Base-by-base conservation (phyloP, 2,888 invertebrate genomes). In the Caenorhabditis imperialis region DNA sequence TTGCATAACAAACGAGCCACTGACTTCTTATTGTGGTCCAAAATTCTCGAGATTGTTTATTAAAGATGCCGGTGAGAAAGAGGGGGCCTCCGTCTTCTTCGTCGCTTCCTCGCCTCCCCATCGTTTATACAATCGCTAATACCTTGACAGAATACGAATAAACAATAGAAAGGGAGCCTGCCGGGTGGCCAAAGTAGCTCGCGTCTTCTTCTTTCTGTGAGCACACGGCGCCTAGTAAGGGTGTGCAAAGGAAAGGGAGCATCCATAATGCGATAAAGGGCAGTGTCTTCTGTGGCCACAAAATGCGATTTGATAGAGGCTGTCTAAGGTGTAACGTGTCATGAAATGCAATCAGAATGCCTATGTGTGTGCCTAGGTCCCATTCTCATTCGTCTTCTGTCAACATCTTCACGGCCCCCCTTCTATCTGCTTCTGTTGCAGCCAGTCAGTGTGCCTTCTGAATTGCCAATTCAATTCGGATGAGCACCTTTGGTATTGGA, bases 201-300 rank as follows among this genome's bases (percentile, higher is more conserved):
- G 30, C 30, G 18, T 35, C 45, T 45, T 30, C 30, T 30, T 30
- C 30, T 30, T 30, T 30, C 30, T 30, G 30, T 30, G 30, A 7
- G 30, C 30, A 7, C 44, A 57, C 42, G 40, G 45, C 40, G 50
- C 40, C 51, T 51, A 40, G 16, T n/a, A n/a, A 50, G 50, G 40
- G 50, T 35, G 30, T 22, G 51, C 51, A 30, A 10, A 45, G 67
- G 67, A 67, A 67, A 57, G 67, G 67, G 67, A 67, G 67, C 67
- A 67, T 67, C 67, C 67, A 67, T 67, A 67, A 67, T 67, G 67
- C 67, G 67, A 67, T 67, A 67, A 67, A 67, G 67, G 67, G 67
- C 67, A 67, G 67, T 67, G 57, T 61, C 61, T 61, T 51, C 35
- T 35, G 55, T 35, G 30, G 42, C 47, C 23, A 50, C 54, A 51